phyloP scores from a whole-genome alignment of 2,888 invertebrate species.

The Apodemia zela region DNA sequence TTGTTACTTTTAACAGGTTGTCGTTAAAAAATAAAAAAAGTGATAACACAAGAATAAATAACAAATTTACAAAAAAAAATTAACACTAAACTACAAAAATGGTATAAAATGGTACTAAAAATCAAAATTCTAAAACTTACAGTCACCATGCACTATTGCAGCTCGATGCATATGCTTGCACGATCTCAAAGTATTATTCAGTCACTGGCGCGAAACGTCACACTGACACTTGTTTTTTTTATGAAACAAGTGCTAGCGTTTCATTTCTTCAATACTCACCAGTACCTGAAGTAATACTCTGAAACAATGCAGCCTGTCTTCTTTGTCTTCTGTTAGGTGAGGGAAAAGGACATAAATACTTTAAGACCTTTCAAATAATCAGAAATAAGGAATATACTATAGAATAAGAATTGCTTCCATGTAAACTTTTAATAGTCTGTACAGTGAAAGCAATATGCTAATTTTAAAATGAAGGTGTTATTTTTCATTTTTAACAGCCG shows the following conservation, averaged over 20 bases:
- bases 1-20: no score
- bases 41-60: no score
- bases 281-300: slow-evolving; percentile 99
- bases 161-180: slow-evolving; percentile 55
- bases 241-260: slow-evolving; percentile 23
- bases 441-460: no score
- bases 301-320: slow-evolving; percentile 80
- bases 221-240: slow-evolving; percentile 32
- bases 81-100: slow-evolving; percentile 22
- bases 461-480: no score
- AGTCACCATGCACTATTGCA: slow-evolving; percentile 63
- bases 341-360: slow-evolving; percentile 36
- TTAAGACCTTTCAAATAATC: slow-evolving; percentile 30
- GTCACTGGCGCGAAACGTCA: slow-evolving; percentile 86
- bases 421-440: no score
- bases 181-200: slow-evolving; percentile 94
- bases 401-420: no score
- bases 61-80: not conserved
- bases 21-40: no score
- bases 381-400: not conserved
- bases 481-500: no score
- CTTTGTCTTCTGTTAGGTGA: slow-evolving; percentile 50
- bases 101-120: not conserved
- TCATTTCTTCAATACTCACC: slow-evolving; percentile 77
- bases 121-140: slow-evolving; percentile 35